Evolutionary conservation across 2,888 invertebrate genomes (phyloP).

Genomic region (Oasisia sp.): DNA sequence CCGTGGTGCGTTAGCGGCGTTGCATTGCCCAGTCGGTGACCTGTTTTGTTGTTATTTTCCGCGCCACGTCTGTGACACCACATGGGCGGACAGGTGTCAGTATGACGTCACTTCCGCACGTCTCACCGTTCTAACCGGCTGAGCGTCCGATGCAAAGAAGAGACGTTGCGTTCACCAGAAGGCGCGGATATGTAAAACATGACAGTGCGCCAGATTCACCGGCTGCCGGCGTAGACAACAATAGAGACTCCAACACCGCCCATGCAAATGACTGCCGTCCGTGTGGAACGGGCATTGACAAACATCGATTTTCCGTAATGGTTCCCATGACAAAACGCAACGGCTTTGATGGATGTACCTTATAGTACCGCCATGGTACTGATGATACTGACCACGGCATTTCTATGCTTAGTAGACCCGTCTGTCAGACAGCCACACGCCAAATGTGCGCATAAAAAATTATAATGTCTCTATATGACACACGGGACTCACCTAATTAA

Average conservation of each 20-base stretch:
- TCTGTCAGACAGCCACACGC: no score
- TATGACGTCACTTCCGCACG: neutral
- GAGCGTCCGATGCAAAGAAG: neutral
- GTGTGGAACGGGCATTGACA: neutral
- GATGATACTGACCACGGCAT: neutral
- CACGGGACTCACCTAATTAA: no score
- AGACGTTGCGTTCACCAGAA: neutral
- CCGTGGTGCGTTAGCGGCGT: neutral
- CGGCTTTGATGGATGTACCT: neutral
- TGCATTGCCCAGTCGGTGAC: neutral
- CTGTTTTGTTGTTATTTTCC: neutral
- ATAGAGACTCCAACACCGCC: neutral
- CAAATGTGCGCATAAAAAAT: no score
- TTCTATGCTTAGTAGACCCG: neutral
- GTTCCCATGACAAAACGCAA: neutral
- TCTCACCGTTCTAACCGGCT: neutral
- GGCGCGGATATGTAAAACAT: conserved; percentile 2
- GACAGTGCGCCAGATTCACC: neutral
- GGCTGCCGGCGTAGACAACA: neutral
- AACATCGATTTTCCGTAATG: neutral
- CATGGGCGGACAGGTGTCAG: neutral
- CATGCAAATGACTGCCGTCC: neutral
- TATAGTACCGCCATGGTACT: neutral
- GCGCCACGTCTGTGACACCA: neutral
- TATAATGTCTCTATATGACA: no score